phyloP scores from a whole-genome alignment of 2,113 vertebrate genomes.

The Mobula hypostoma region DNA sequence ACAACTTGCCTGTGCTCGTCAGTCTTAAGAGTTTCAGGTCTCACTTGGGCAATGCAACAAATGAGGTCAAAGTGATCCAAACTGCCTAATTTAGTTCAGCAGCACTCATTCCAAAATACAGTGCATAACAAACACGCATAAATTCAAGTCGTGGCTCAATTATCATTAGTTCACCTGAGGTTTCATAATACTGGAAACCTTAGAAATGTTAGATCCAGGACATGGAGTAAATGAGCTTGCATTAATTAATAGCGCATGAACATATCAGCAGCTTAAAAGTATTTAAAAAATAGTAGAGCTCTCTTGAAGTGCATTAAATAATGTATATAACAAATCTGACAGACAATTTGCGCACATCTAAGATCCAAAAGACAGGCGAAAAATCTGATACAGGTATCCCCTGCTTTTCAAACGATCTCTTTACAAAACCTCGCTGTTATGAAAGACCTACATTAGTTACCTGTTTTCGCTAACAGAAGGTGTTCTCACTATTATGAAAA shows the following conservation, averaged over 20 bases:
- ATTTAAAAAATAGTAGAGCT: background rate
- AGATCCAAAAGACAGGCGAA: background rate
- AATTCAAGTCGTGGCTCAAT: background rate
- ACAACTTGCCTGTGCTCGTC: background rate
- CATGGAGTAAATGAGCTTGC: background rate
- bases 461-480: no score
- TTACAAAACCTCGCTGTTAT: no score
- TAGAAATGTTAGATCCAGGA: no score
- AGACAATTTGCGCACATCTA: background rate
- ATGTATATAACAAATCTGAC: background rate
- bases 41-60: background rate
- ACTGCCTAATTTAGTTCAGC: background rate
- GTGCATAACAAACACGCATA: background rate
- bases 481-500: no score
- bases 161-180: background rate
- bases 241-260: background rate
- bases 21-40: background rate
- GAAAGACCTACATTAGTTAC: no score
- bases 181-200: background rate
- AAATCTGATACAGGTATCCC: background rate
- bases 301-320: background rate
- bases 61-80: background rate
- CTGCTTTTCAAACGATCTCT: no score
- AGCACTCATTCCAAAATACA: background rate
- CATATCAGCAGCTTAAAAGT: background rate